Conservation (phyloP, 2,113 vertebrate species). For the Taurulus bubalis region DNA sequence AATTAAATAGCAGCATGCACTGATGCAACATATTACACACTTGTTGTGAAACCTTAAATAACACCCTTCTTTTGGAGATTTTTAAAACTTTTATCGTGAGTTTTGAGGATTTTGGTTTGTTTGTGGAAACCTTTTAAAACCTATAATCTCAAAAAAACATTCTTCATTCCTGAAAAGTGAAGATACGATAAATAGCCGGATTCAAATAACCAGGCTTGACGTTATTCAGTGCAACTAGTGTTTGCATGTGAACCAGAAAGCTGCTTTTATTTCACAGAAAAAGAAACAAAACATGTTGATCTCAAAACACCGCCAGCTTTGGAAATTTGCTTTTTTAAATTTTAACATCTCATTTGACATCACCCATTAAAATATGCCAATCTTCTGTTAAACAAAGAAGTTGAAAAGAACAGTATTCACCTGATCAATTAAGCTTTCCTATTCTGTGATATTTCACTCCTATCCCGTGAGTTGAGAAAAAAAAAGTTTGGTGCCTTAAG, state of each 20-base stretch:
- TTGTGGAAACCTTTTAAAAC: neutral
- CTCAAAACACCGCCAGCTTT: conserved; percentile 64
- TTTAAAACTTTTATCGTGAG: neutral
- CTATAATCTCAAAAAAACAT: neutral
- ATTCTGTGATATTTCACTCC: conserved; percentile 46
- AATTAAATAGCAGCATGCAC: neutral
- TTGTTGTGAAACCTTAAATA: neutral
- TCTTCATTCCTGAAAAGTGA: neutral
- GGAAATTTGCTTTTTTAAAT: conserved; percentile 62
- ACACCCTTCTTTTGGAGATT: neutral
- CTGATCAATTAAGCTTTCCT: conserved; percentile 33
- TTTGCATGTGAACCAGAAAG: conserved; percentile 56
- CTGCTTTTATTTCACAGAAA: conserved; percentile 58
- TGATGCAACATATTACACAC: neutral
- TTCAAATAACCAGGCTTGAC: neutral
- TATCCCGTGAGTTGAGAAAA: conserved; percentile 25
- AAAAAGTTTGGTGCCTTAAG: conserved; percentile 34
- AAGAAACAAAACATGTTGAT: conserved; percentile 56
- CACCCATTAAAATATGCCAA: conserved; percentile 55
- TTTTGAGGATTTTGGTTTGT: neutral
- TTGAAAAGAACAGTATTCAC: conserved; percentile 43
- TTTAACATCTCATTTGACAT: conserved; percentile 71
- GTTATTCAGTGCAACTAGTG: conserved; percentile 32
- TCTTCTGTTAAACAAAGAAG: conserved; percentile 57
- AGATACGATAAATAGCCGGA: neutral